Evolutionary conservation across 2,113 vertebrate species (phyloP).

Genomic region (cat (Felis catus)): F.catus_Fca126_mat1.0 CM031419.1:75684001-75684500

Average conservation of each 20-base stretch:
- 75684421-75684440: background rate
- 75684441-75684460: background rate
- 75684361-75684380: background rate
- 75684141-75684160: background rate
- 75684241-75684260: background rate
- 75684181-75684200: background rate
- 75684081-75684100: background rate
- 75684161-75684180: background rate
- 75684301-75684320: background rate
- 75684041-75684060: background rate
- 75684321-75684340: background rate
- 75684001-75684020: background rate
- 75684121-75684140: background rate
- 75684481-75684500: background rate
- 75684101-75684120: background rate
- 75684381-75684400: background rate
- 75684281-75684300: background rate
- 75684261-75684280: background rate
- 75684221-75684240: background rate
- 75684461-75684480: background rate
- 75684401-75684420: background rate
- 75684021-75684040: background rate
- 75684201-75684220: background rate
- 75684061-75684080: background rate
- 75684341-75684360: background rate